Conservation (phyloP, 2,888 invertebrate species). For the Melanophora roralis region DNA sequence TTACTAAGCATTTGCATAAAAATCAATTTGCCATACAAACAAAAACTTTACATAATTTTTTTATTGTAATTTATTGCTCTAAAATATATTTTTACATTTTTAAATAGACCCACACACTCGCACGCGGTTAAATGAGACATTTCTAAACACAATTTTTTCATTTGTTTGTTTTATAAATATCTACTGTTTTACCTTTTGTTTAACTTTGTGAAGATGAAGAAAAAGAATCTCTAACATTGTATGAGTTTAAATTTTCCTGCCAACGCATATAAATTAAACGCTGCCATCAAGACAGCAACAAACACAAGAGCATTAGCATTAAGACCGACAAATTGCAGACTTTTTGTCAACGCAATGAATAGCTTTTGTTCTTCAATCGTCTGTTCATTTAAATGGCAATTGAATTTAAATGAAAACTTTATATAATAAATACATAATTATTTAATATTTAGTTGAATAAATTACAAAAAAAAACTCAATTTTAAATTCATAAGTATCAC, state of each 20-base stretch:
- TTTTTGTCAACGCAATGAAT: background rate
- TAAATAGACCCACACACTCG: too few relatives aligned
- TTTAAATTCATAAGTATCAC: background rate
- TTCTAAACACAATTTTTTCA: background rate
- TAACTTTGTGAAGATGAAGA: conserved; percentile 8
- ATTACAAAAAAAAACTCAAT: background rate
- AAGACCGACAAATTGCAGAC: background rate
- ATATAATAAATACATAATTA: conserved; percentile 25
- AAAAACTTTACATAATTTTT: background rate
- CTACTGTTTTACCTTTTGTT: background rate
- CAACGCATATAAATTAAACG: conserved; percentile 3
- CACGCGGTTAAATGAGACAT: background rate
- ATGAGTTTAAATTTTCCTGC: conserved; percentile 10
- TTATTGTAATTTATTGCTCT: conserved; percentile 26
- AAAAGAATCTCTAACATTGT: conserved; percentile 16
- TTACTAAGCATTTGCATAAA: conserved; percentile 49
- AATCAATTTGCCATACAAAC: conserved; percentile 48
- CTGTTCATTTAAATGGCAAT: background rate
- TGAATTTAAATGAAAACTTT: conserved; percentile 10
- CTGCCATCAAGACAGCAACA: conserved; percentile 6
- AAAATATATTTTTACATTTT: background rate
- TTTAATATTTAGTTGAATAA: too few relatives aligned
- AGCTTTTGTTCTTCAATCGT: background rate
- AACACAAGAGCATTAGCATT: background rate
- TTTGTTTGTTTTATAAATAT: background rate